phyloP scores from a whole-genome alignment of 2,888 invertebrate genomes.

The Cheiracanthium punctorium region DNA sequence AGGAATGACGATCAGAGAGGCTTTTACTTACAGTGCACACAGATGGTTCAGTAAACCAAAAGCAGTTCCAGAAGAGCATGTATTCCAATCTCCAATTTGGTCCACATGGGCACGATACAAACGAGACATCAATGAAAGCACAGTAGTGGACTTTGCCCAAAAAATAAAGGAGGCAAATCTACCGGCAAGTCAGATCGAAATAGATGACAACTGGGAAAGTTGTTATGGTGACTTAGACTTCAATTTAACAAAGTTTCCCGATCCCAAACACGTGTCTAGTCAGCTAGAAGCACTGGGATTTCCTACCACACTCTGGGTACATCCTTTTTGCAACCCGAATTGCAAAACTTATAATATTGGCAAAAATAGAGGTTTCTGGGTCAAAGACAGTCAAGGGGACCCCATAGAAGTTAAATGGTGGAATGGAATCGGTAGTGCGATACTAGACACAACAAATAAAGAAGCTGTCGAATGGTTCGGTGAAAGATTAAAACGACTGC shows the following conservation, averaged over 20 bases:
- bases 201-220: slow-evolving; percentile 88
- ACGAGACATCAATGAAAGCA: slow-evolving; percentile 81
- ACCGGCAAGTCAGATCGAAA: slow-evolving; percentile 81
- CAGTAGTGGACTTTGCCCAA: slow-evolving; percentile 82
- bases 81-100: slow-evolving; percentile 90
- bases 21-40: slow-evolving; percentile 81
- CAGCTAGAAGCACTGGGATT: slow-evolving; percentile 81
- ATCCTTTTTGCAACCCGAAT: slow-evolving; percentile 86
- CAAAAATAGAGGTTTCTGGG: slow-evolving; percentile 77
- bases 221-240: slow-evolving; percentile 89
- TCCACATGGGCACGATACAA: slow-evolving; percentile 90
- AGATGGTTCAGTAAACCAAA: slow-evolving; percentile 81
- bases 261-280: slow-evolving; percentile 81
- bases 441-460: slow-evolving; percentile 85
- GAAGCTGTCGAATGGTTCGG: slow-evolving; percentile 79
- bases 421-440: slow-evolving; percentile 77
- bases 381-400: slow-evolving; percentile 76
- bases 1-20: slow-evolving; percentile 80
- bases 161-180: slow-evolving; percentile 83
- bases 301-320: slow-evolving; percentile 87
- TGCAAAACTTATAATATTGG: slow-evolving; percentile 74
- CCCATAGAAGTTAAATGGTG: slow-evolving; percentile 79
- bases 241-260: slow-evolving; percentile 82
- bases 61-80: slow-evolving; percentile 81
- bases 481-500: slow-evolving; percentile 77